Base-by-base conservation (phyloP, 2,797 vertebrate genomes). In the Lagodon rhomboides region DNA sequence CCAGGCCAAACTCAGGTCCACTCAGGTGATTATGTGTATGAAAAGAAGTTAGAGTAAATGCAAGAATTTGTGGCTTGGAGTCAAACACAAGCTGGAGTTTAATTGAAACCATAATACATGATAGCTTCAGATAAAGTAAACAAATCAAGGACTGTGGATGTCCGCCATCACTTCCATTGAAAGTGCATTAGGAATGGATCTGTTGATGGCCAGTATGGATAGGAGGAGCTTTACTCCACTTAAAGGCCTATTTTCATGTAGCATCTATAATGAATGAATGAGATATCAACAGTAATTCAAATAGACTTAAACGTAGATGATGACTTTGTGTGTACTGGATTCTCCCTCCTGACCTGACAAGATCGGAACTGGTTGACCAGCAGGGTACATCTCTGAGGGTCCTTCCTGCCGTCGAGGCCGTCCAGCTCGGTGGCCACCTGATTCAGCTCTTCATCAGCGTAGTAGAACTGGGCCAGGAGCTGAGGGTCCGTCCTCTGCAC, bases 291-390 rank as follows among this genome's bases (percentile, higher is more conserved):
- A 2, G 12, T 10, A 16, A 49, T 53, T 73, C n/a, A 44, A 58
- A 23, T 2, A 70, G 7, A 30, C 23, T 38, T 10, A 62, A 34
- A 18, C 2, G 4, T 12, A 75, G 43, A 54, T 25, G 47, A 62
- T 13, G 34, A 55, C 7, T 63, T 59, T 30, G 34, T 58, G 53
- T 6, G 18, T 47, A 27, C 44, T 15, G 1, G 11, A 22, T 70
- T 72, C 5, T 66, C 8, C 20, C 25, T 20, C 56, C 93, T 92
- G 86, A 98, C 98, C 97, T 99, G 98, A 94, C 98, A 99, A 73
- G 98, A 98, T 41, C 98, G 96, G 87, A 99, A 99, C 94, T 99
- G 98, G 94, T 99, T 99, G 92, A 99, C 98, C 3, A 99, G 94
- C 86, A 99, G 94, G 0, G 98, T 98, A 79, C 98, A 99, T 90